Base-by-base conservation (phyloP, 2,113 vertebrate genomes). In the Anseranas semipalmata region DNA sequence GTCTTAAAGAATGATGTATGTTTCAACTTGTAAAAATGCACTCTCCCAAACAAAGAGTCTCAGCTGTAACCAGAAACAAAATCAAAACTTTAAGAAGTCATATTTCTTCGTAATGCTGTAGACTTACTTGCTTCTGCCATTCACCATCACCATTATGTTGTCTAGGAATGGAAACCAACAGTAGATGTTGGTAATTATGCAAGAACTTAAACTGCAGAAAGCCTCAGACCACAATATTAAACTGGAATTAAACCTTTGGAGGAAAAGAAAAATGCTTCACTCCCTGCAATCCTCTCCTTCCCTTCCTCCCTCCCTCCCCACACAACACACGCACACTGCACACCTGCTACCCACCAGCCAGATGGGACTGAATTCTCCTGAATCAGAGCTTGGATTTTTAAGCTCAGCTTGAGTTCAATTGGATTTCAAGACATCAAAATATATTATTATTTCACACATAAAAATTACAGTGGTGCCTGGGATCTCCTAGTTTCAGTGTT, bases 151-250 rank as follows among this genome's bases (percentile, higher is more conserved):
- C 90, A 92, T 96, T 95, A 96, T 17, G 37, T 91, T 95, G 77
- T 95, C 95, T 87, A 93, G 89, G 97, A 97, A 96, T 66, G 77
- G 96, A 97, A 90, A 97, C 89, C 94, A 93, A 97, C 93, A 87
- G 92, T 85, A 95, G 91, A 96, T 97, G 76, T 76, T 79, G 85
- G 95, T 91, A 93, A 96, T 97, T 96, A 97, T 35, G n/a, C 75
- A 95, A 97, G 83, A 98, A 96, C 67, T 80, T 95, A 92, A 96
- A 93, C 81, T 93, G 68, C 79, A 90, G 87, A 95, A 87, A 97
- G 75, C 91, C 59, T 30, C 87, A 97, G 96, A 97, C 81, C 89
- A 96, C 90, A 87, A 60, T 76, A 94, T 96, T 95, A 97, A 87
- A 90, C 71, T 62, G 55, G 88, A 96, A 97, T 97, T 89, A 95